Evolutionary conservation across 2,797 vertebrate genomes (phyloP), one percentile per base, ranked within the genome.

Genomic region (Toxotes lorentzi): DNA sequence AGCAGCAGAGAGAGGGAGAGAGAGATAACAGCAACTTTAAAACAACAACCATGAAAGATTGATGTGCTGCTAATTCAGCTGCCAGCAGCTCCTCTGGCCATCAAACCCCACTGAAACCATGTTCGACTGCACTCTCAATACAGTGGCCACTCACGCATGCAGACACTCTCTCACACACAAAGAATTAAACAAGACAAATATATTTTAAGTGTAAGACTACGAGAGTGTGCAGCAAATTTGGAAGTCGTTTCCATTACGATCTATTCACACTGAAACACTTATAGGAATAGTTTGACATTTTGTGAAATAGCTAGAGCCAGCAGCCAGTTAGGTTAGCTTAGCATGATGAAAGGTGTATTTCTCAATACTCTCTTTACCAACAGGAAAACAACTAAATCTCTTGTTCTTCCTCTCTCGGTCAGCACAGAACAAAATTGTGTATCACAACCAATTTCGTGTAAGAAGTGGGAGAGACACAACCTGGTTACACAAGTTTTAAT

Each of bases 1-100:
- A 23, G 47, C 6, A 24, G n/a, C 41, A 38, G 41, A 27, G 19
- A 58, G 60, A 57, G 14, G n/a, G 30, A 47, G 57, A 62, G 54
- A 62, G 54, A 40, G 60, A 75, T 48, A 72, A 65, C 61, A 50
- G 73, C 48, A 71, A 77, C 64, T 76, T 78, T 73, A 76, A 79
- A 79, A 79, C 65, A 79, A 53, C 60, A 71, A 60, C 57, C 40
- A 82, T 82, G 32, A 77, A 84, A 84, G 66, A 84, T 82, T 79
- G 82, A 85, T 78, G 63, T 65, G 73, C 38, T 57, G 58, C 79
- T 82, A 80, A 75, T 80, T 73, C 67, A 73, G 65, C 66, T 79
- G 60, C 75, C 54, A 70, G 68, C 59, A 71, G 53, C 50, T 78
- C 75, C 64, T 73, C 32, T 32, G 75, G 85, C 47, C 47, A 38